Evolutionary conservation across 1,140 invertebrate species (phyloP).

Genomic region (Pogonognathellus flavescens): DNA sequence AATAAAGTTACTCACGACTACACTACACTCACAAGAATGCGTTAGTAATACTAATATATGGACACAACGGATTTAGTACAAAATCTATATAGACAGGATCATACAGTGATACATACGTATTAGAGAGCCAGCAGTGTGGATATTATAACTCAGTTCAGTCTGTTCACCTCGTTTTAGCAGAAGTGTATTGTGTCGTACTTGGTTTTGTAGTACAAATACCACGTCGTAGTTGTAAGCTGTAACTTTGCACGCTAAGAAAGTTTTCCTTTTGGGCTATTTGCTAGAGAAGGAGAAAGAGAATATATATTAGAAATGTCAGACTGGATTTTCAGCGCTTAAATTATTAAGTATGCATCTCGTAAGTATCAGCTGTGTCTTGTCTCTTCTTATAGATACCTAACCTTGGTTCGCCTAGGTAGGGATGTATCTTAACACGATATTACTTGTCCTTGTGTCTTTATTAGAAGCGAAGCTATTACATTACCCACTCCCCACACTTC

Average conservation of each 20-base stretch:
- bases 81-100: background rate
- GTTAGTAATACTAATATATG: background rate
- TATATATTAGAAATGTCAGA: conserved; percentile 45
- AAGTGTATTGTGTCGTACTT: background rate
- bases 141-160: background rate
- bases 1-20: conserved; percentile 8
- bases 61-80: conserved; percentile 11
- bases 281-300: conserved; percentile 13
- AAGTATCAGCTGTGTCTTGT: conserved; percentile 51
- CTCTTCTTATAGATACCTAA: background rate
- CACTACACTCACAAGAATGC: background rate
- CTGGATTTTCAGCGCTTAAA: conserved; percentile 54
- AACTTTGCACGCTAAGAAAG: background rate
- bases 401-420: too few relatives aligned
- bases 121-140: background rate
- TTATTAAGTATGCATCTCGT: conserved; percentile 51
- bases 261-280: background rate
- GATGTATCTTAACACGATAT: background rate
- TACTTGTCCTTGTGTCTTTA: background rate
- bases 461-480: background rate
- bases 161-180: background rate
- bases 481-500: background rate
- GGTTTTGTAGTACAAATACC: background rate
- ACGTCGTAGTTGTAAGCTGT: background rate
- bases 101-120: background rate